A percentile compares a stretch with the other conserved stretches of the same genome.
Conservation (phyloP, 2,113 vertebrate species). For the Rhinolophus ferrumequinum region DNA sequence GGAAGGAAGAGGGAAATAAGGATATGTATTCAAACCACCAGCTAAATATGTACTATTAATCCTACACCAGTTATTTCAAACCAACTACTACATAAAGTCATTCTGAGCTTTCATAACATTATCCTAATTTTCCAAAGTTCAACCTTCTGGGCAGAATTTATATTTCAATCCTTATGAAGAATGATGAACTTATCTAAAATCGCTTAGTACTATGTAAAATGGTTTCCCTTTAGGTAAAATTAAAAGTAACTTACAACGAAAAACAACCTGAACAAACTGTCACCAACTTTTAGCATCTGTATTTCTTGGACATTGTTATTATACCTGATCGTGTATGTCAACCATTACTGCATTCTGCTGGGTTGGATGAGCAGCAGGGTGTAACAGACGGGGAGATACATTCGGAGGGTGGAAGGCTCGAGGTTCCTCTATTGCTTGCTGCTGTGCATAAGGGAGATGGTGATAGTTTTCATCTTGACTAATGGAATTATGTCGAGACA, state of each 20-base stretch:
- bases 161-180: neutral
- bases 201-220: slow-evolving; percentile 10
- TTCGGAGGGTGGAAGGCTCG: slow-evolving; percentile 96
- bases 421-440: slow-evolving; percentile 94
- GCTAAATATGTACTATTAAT: neutral
- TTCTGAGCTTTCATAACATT: neutral
- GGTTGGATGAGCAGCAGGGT: slow-evolving; percentile 93
- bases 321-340: slow-evolving; percentile 97
- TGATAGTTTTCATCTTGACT: slow-evolving; percentile 96
- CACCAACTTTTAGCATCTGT: neutral
- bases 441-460: slow-evolving; percentile 93
- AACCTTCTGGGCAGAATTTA: neutral
- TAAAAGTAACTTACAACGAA: slow-evolving; percentile 40
- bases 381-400: slow-evolving; percentile 94
- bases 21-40: neutral
- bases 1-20: neutral
- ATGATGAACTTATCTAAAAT: neutral
- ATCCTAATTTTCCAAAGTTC: neutral
- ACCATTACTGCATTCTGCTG: slow-evolving; percentile 96
- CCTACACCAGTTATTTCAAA: neutral
- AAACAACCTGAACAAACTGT: neutral
- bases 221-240: neutral
- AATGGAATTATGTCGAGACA: slow-evolving; percentile 91
- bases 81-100: neutral
- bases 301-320: neutral